These are phyloP conservation scores for Clupea harengus DNA, from an alignment of 2,113 vertebrate genomes.

Conservation along the genomic window DNA sequence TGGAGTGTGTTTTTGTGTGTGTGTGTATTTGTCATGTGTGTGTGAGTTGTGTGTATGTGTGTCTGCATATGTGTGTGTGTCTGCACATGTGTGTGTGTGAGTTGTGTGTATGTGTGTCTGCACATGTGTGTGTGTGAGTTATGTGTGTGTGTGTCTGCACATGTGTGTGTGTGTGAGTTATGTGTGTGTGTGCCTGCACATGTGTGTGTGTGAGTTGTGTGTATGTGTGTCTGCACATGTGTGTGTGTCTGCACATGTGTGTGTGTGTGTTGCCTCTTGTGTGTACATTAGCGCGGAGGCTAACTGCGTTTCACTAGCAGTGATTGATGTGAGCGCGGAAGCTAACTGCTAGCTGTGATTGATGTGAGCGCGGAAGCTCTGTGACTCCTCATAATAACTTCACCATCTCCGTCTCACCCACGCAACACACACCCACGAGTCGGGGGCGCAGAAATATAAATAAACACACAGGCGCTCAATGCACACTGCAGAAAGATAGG, in stretches of 20 bases:
- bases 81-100: too few relatives aligned
- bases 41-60: too few relatives aligned
- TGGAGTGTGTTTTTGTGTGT: too few relatives aligned
- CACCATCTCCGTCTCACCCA: background rate
- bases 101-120: background rate
- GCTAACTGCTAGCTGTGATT: background rate
- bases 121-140: background rate
- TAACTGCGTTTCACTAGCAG: background rate
- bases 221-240: background rate
- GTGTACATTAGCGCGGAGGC: background rate
- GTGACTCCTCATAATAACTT: background rate
- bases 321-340: background rate
- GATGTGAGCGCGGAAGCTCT: background rate
- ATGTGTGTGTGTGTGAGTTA: background rate
- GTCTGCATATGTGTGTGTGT: too few relatives aligned
- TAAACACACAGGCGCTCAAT: background rate
- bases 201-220: background rate
- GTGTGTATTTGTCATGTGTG: too few relatives aligned
- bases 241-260: background rate
- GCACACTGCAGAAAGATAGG: too few relatives aligned
- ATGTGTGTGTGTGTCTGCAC: background rate
- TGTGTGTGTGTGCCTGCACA: background rate
- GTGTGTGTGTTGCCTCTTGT: background rate
- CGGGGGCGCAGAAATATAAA: background rate
- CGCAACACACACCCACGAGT: background rate